Evolutionary conservation across 1,140 invertebrate species (phyloP).

Genomic region (Ceratosolen solmsi): DNA sequence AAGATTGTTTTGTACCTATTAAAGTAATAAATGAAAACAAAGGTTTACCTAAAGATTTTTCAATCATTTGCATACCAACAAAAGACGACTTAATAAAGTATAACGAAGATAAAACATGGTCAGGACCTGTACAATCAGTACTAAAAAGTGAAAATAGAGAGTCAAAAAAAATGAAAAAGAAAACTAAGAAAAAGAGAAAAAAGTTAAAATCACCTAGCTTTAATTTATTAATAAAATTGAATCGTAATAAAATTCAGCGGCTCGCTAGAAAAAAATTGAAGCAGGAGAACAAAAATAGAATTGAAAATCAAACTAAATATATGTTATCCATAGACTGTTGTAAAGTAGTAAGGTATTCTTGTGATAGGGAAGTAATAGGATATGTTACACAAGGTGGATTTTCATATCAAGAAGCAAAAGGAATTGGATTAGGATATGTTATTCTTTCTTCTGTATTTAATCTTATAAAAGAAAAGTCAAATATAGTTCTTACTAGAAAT

Average conservation of each 20-base stretch:
- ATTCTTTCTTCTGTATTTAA: constrained; percentile 74
- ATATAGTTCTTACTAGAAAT: constrained; percentile 72
- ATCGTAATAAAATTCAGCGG: constrained; percentile 42
- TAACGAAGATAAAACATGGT: constrained; percentile 66
- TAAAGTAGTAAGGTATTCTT: constrained; percentile 79
- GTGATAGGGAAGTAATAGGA: constrained; percentile 81
- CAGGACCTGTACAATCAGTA: constrained; percentile 74
- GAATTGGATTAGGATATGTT: constrained; percentile 81
- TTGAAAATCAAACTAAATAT: no score
- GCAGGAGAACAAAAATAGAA: constrained; percentile 58
- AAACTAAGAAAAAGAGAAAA: constrained; percentile 72
- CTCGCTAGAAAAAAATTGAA: constrained; percentile 47
- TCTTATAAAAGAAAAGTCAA: constrained; percentile 65
- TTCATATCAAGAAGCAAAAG: constrained; percentile 78
- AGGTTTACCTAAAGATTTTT: constrained; percentile 74
- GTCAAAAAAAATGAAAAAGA: constrained; percentile 75
- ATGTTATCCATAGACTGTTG: no score
- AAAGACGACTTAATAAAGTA: constrained; percentile 73
- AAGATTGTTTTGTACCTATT: constrained; percentile 75
- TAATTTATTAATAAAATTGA: constrained; percentile 16
- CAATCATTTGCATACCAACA: constrained; percentile 79
- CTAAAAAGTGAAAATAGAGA: constrained; percentile 73
- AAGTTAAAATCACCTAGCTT: constrained; percentile 48
- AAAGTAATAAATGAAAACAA: constrained; percentile 71
- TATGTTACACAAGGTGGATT: constrained; percentile 82